Evolutionary conservation across 2,888 invertebrate species (phyloP).

Genomic region (Ashinkailepas kermadecensis): DNA sequence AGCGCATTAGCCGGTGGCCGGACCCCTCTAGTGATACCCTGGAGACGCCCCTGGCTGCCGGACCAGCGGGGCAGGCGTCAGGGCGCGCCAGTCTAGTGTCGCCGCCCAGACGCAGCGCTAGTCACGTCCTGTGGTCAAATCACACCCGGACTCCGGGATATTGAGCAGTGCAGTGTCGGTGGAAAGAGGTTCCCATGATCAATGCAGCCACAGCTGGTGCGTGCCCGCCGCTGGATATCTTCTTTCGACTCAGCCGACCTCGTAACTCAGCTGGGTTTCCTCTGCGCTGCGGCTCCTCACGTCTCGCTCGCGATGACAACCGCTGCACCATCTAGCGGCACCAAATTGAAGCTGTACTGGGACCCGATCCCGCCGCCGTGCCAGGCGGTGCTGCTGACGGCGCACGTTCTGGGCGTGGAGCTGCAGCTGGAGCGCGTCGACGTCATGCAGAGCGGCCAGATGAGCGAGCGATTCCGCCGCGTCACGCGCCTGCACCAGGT

Average conservation of each 20-base stretch:
- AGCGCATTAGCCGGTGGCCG: too few relatives aligned
- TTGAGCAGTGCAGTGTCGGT: background rate
- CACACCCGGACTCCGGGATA: background rate
- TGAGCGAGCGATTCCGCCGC: background rate
- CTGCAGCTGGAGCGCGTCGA: background rate
- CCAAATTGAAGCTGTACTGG: background rate
- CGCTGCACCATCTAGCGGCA: background rate
- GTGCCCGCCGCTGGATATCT: too few relatives aligned
- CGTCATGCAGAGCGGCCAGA: background rate
- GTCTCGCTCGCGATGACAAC: background rate
- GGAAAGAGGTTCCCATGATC: background rate
- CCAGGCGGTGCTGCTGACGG: constrained; percentile 8
- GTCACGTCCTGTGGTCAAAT: background rate
- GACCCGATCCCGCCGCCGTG: background rate
- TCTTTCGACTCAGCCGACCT: background rate
- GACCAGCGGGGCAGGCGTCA: too few relatives aligned
- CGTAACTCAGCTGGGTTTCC: background rate
- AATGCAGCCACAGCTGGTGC: too few relatives aligned
- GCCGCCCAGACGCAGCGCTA: too few relatives aligned
- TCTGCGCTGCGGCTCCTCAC: background rate
- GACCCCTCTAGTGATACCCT: too few relatives aligned
- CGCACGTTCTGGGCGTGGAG: background rate
- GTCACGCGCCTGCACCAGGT: background rate
- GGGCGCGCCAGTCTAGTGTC: too few relatives aligned
- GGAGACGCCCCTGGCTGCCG: too few relatives aligned